phyloP scores from a whole-genome alignment of 2,888 invertebrate genomes.

The Hemicrepidius hirtus region DNA sequence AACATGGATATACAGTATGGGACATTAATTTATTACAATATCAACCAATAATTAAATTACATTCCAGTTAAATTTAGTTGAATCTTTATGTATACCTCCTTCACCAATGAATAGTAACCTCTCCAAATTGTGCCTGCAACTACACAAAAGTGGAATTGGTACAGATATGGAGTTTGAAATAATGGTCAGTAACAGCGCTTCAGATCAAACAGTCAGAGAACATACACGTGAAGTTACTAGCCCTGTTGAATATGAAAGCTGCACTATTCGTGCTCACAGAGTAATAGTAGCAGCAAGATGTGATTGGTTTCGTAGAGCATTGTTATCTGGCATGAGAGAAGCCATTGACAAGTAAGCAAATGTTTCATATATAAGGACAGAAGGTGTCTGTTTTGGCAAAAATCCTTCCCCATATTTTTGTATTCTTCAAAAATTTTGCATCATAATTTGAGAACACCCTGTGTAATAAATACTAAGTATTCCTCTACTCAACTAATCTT shows the following conservation, averaged over 20 bases:
- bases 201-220: constrained; percentile 52
- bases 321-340: constrained; percentile 82
- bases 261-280: constrained; percentile 76
- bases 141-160: constrained; percentile 74
- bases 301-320: constrained; percentile 81
- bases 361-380: too few relatives aligned
- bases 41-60: not conserved
- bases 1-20: constrained; percentile 59
- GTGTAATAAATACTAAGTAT: too few relatives aligned
- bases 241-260: constrained; percentile 62
- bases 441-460: too few relatives aligned
- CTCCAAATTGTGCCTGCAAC: constrained; percentile 75
- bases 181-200: constrained; percentile 57
- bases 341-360: constrained; percentile 77
- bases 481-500: too few relatives aligned
- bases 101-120: constrained; percentile 74
- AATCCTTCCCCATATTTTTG: too few relatives aligned
- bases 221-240: constrained; percentile 46
- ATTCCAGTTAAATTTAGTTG: constrained; percentile 76
- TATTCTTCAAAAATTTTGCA: too few relatives aligned
- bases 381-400: too few relatives aligned
- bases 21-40: not conserved
- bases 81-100: constrained; percentile 78
- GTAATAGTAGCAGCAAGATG: constrained; percentile 81
- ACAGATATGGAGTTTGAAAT: constrained; percentile 82